Percentiles rank a stretch among this genome's conserved stretches.
Evolutionary conservation across 2,888 invertebrate genomes (phyloP).

Genomic region (Crepidodera aurea): DNA sequence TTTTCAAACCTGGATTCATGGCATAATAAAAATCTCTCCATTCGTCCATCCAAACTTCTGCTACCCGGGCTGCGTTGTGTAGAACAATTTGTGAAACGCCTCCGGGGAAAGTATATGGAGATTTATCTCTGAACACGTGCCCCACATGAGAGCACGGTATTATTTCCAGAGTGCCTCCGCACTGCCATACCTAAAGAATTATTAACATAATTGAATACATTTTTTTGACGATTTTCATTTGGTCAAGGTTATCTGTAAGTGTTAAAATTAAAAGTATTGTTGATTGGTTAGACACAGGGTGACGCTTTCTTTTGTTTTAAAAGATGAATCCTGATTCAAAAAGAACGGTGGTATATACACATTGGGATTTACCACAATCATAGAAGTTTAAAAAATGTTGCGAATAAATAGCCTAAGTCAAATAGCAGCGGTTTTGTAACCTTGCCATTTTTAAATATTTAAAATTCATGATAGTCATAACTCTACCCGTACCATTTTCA

Average conservation of each 20-base stretch:
- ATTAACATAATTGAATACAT: background rate
- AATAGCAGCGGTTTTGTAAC: no score
- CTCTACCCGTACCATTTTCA: no score
- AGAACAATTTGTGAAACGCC: conserved; percentile 96
- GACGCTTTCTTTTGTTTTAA: no score
- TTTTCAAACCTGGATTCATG: conserved; percentile 93
- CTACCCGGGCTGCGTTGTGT: conserved; percentile 97
- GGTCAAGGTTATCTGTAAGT: conserved; percentile 9
- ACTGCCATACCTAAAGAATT: conserved; percentile 86
- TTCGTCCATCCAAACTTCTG: conserved; percentile 99
- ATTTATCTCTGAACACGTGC: conserved; percentile 97
- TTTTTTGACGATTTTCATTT: background rate
- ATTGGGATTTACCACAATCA: no score
- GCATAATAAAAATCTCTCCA: conserved; percentile 99
- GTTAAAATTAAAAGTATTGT: background rate
- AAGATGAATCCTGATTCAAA: no score
- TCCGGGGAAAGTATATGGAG: conserved; percentile 99
- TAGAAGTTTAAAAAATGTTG: no score
- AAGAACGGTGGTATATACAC: no score
- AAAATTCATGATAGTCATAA: no score
- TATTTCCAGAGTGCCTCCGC: conserved; percentile 94
- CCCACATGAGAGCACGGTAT: conserved; percentile 96
- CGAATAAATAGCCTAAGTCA: no score
- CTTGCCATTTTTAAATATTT: no score
- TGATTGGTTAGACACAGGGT: conserved; percentile 35